These are phyloP conservation scores for Eubasilissa splendida DNA, from an alignment of 2,888 invertebrate genomes.

Conservation along the genomic window DNA sequence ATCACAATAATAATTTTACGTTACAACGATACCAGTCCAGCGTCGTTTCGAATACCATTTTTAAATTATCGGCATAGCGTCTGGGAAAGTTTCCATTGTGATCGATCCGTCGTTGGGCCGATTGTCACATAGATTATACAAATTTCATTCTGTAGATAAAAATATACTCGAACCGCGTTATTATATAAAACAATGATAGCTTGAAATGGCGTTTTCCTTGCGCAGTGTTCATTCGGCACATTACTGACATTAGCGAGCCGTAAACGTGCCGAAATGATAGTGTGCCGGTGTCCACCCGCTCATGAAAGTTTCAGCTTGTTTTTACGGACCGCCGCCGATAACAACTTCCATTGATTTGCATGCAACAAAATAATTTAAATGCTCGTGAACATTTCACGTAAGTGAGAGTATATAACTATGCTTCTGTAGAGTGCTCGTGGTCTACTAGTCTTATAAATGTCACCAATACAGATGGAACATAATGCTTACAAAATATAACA, in stretches of 20 bases:
- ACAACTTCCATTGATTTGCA: slow-evolving; percentile 1
- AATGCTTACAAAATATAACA: too few relatives aligned
- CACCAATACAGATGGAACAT: too few relatives aligned
- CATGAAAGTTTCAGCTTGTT: slow-evolving; percentile 32
- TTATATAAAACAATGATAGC: slow-evolving; percentile 27
- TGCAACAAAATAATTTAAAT: not conserved
- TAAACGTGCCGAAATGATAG: not conserved
- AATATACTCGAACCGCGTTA: not conserved
- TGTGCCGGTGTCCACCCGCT: not conserved
- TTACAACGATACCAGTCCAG: not conserved
- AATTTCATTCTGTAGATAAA: slow-evolving; percentile 8
- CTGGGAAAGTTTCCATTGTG: slow-evolving; percentile 35
- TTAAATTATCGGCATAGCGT: slow-evolving; percentile 31
- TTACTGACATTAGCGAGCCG: not conserved
- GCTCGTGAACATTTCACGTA: not conserved
- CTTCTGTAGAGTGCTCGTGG: too few relatives aligned
- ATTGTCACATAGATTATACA: slow-evolving; percentile 22
- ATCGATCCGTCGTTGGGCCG: not conserved
- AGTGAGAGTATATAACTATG: too few relatives aligned
- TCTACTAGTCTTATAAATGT: too few relatives aligned
- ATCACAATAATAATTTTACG: not conserved
- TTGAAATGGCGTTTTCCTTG: slow-evolving; percentile 17
- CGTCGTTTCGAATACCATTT: slow-evolving; percentile 13
- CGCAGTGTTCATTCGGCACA: not conserved
- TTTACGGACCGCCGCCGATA: not conserved